These are phyloP conservation scores for Stercorarius parasiticus DNA, from an alignment of 2,113 vertebrate species.

Conservation along the genomic window DNA sequence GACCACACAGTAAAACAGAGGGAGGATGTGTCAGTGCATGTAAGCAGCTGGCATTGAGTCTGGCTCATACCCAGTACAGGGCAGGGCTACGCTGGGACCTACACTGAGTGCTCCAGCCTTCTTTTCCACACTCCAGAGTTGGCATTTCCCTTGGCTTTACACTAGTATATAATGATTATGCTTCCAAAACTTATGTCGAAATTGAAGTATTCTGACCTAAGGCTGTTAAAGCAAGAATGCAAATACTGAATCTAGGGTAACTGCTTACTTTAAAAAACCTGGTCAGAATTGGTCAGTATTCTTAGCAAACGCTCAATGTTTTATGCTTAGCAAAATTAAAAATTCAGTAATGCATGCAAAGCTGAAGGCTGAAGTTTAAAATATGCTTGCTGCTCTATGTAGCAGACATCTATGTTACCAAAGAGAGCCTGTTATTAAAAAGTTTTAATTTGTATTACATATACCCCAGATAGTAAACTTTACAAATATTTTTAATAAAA, in stretches of 20 bases:
- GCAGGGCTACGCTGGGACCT: not conserved
- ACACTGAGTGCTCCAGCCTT: not conserved
- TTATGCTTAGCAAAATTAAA: not conserved
- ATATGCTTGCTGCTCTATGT: not conserved
- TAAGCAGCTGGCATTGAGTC: not conserved
- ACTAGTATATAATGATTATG: not conserved
- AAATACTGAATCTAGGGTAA: not conserved
- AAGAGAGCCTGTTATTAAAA: not conserved
- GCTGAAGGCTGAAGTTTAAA: not conserved
- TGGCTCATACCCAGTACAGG: not conserved
- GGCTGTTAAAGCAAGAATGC: not conserved
- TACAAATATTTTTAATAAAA: not conserved
- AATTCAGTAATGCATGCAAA: not conserved
- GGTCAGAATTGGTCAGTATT: not conserved
- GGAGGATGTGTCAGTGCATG: rapidly evolving
- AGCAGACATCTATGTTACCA: not conserved
- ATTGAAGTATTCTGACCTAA: not conserved
- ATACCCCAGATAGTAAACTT: not conserved
- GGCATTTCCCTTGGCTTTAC: not conserved
- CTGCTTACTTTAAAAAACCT: not conserved
- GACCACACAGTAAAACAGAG: not conserved
- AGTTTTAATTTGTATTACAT: not conserved
- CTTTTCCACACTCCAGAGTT: not conserved
- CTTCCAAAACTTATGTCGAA: not conserved
- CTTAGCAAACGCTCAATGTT: not conserved